Evolutionary conservation across 2,113 vertebrate species (phyloP), one percentile per base, ranked within the genome.

Genomic region (Esox niger): DNA sequence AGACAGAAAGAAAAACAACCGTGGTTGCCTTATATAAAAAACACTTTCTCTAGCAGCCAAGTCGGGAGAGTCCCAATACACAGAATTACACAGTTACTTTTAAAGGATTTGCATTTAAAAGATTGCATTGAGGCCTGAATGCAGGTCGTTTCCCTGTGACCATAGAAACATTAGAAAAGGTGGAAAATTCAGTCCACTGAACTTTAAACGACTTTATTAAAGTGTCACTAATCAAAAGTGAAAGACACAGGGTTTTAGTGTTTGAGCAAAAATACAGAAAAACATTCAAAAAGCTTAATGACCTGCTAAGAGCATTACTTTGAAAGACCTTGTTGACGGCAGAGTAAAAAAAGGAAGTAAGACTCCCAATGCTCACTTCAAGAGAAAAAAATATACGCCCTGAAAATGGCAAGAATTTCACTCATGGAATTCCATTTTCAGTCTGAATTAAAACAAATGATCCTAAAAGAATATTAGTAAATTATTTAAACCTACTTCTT

Each of bases 191-290:
- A 96, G 95, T 96, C 93, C 90, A 90, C 92, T 94, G 94, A 95
- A 97, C 95, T 96, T 94, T 91, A 94, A 94, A 95, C 92, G 93
- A 98, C 95, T 99, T 96, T 96, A 99, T 98, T 95, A 99, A 99
- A 98, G 94, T 94, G 93, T 95, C 94, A 96, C 94, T 98, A 98
- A 97, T 98, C 96, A 98, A 94, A 92, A 90, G 76, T 76, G 87
- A 90, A 89, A 93, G 94, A 96, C 93, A 95, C 91, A 94, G 88
- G 88, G 92, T 94, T 93, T 95, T 92, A 96, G 94, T 94, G 92
- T 94, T 92, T 87, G 79, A 79, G 79, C 92, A 91, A 92, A 93
- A 85, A 75, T 91, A 88, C 84, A 91, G 91, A 95, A 90, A 91
- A 91, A 90, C 68, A 72, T 82, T 88, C 86, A 84, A 91, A 84